Evolutionary conservation across 1,140 invertebrate species (phyloP).

Genomic region (Aphis gossypii): DNA sequence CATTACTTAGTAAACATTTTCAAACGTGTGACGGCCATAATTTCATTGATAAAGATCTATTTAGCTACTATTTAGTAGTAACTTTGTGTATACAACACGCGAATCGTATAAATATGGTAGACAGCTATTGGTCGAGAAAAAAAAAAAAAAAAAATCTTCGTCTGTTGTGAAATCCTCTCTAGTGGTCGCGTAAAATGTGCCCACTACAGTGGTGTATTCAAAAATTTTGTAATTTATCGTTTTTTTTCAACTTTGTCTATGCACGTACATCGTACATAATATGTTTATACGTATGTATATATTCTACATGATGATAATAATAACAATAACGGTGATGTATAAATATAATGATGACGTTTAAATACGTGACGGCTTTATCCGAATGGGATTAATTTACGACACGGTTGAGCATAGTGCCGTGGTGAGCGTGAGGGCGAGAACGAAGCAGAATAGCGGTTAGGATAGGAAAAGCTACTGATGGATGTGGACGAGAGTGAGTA

Average conservation of each 20-base stretch:
- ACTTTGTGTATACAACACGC: neutral
- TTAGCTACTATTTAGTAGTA: slow-evolving; percentile 3
- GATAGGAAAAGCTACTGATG: neutral
- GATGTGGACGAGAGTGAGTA: neutral
- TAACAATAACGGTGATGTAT: neutral
- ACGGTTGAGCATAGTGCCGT: neutral
- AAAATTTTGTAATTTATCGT: neutral
- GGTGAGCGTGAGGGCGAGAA: neutral
- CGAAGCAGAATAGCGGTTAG: neutral
- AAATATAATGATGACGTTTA: neutral
- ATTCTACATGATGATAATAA: neutral
- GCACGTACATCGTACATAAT: neutral
- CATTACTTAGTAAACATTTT: neutral
- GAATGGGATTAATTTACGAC: slow-evolving; percentile 31
- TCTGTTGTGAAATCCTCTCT: neutral
- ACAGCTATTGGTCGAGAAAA: too few relatives aligned
- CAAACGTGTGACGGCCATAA: slow-evolving; percentile 36
- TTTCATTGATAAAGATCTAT: slow-evolving; percentile 46
- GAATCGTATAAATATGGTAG: neutral
- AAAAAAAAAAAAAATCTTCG: slow-evolving; percentile 14
- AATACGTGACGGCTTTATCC: slow-evolving; percentile 40
- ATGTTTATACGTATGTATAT: neutral
- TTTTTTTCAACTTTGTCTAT: neutral
- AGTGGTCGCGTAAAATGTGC: neutral
- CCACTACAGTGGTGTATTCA: neutral